Percentiles rank a stretch among this genome's conserved stretches.
phyloP scores from a whole-genome alignment of 1,140 invertebrate genomes.

The Melipona quadrifasciata region DNA sequence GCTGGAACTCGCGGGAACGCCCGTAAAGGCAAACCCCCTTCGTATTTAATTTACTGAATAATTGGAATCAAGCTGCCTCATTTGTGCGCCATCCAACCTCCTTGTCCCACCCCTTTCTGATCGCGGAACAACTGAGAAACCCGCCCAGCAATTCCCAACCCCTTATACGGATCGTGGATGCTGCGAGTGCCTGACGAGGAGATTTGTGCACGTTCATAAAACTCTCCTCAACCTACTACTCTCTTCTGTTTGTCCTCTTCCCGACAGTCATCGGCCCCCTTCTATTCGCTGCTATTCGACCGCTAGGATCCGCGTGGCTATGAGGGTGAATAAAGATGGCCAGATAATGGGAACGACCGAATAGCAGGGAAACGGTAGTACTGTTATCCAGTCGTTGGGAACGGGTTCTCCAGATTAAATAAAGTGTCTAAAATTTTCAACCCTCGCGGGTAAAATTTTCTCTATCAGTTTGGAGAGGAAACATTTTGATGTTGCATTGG shows the following conservation, averaged over 20 bases:
- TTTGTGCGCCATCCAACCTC: conserved; percentile 71
- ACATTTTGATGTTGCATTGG: no score
- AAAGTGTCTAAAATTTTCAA: conserved; percentile 20
- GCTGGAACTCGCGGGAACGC: conserved; percentile 55
- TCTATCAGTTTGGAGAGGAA: no score
- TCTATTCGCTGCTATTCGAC: conserved; percentile 10
- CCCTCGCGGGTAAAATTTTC: neutral
- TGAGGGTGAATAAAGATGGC: conserved; percentile 77
- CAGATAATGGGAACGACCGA: conserved; percentile 73
- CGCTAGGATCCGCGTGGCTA: neutral
- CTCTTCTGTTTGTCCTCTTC: conserved; percentile 23
- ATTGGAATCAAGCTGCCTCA: conserved; percentile 82
- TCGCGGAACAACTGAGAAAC: conserved; percentile 54
- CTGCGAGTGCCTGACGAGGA: conserved; percentile 79
- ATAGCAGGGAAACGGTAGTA: conserved; percentile 64
- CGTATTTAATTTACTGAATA: conserved; percentile 83
- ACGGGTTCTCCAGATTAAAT: conserved; percentile 1
- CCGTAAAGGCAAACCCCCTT: conserved; percentile 71
- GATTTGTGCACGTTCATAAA: conserved; percentile 80
- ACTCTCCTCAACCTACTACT: conserved; percentile 62
- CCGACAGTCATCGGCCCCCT: neutral
- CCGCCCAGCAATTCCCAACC: conserved; percentile 70
- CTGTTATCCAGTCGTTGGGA: conserved; percentile 14
- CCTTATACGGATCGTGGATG: conserved; percentile 63
- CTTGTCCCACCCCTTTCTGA: neutral